Base-by-base conservation (phyloP, 1,140 invertebrate genomes). In the Drosophila ficusphila region DNA sequence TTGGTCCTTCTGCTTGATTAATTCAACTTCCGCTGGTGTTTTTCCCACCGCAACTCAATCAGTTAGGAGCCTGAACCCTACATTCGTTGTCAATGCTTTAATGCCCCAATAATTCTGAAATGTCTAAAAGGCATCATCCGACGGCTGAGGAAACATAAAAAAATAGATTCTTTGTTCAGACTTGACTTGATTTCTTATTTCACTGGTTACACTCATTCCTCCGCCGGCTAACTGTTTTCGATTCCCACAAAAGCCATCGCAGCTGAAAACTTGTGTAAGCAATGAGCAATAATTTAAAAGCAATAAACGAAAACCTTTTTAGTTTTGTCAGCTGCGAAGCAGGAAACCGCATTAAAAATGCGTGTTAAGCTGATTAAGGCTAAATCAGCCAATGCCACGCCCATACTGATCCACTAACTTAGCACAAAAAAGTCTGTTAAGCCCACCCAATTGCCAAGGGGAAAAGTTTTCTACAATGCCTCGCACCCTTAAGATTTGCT, bases 261-360 rank as follows among this genome's bases (percentile, higher is more conserved):
- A 23, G 16, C 12, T 19, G 31, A 51, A 65, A 76, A 68, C 68
- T 67, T 73, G 74, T 73, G 69, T 69, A 69, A 79, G 69, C 76
- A 76, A 51, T 16, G 53, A 6, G 53, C 58, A 71, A 78, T 60
- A 75, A 75, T 78, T 78, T 78, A 51, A 60, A 78, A 75, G 71
- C 69, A 79, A 64, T 60, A 76, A 76, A 68, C 62, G 61, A 73
- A 79, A 57, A 46, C 31, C 57, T 76, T n/a, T n/a, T n/a, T 48
- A 58, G 41, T 72, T 76, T 68, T 49, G 53, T 72, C 73, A 67
- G 74, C 75, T 70, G 65, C 48, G 54, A 49, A 53, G 25, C 9
- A 36, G 39, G 8, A 11, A 8, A 12, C 25, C 27, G 19, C 51
- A 47, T 54, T 64, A 44, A 64, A 64, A 25, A 48, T 52, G 38